Percentiles rank a stretch among this genome's conserved stretches.
These are phyloP conservation scores for Chelon auratus DNA, from an alignment of 2,797 vertebrate species.

Conservation along the genomic window DNA sequence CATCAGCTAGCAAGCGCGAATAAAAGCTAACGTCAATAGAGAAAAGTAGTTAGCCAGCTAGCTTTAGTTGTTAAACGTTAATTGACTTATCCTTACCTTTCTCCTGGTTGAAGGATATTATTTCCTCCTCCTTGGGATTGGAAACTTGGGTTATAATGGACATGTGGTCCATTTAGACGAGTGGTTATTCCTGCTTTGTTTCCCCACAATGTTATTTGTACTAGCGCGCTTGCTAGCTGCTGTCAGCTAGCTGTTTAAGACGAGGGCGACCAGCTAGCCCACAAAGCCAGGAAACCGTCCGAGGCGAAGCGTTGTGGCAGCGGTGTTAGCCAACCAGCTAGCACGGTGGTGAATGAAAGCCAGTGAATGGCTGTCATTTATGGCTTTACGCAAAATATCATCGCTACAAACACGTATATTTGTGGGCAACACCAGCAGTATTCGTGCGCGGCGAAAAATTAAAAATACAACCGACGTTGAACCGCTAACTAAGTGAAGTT, in stretches of 20 bases:
- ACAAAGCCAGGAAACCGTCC: constrained; percentile 69
- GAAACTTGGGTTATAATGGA: constrained; percentile 99
- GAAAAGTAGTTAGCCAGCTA: constrained; percentile 66
- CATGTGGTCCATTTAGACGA: constrained; percentile 96
- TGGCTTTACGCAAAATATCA: constrained; percentile 56
- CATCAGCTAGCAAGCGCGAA: constrained; percentile 44
- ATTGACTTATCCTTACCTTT: constrained; percentile 80
- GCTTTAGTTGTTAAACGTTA: constrained; percentile 15
- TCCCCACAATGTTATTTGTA: constrained; percentile 67
- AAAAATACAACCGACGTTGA: constrained; percentile 27
- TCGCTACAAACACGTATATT: constrained; percentile 41
- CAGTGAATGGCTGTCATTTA: constrained; percentile 73
- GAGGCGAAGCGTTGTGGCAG: constrained; percentile 62
- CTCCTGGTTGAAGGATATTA: constrained; percentile 86
- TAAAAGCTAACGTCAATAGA: constrained; percentile 48
- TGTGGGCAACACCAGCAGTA: constrained; percentile 11
- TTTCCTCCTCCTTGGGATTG: constrained; percentile 98
- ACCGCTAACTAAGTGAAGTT: constrained; percentile 64
- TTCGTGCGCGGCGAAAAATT: constrained; percentile 5
- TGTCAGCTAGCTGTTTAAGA: constrained; percentile 57
- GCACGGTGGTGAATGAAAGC: constrained; percentile 66
- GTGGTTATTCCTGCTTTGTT: constrained; percentile 66
- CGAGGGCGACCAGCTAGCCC: constrained; percentile 60
- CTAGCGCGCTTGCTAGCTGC: constrained; percentile 66
- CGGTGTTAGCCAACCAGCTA: constrained; percentile 75